Conservation (phyloP, 2,113 vertebrate genomes). For the Cyanocitta stelleri region DNA sequence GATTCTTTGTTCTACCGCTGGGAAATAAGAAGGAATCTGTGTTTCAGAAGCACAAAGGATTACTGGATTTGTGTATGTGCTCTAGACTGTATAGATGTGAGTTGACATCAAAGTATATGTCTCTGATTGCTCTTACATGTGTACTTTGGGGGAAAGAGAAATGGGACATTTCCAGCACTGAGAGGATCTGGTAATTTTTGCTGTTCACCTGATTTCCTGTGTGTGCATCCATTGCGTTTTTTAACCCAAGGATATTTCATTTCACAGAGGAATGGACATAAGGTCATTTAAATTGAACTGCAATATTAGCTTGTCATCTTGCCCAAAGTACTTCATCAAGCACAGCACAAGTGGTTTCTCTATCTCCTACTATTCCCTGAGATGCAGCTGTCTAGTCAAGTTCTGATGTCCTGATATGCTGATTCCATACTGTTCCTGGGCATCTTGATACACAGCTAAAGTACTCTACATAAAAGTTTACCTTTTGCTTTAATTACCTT, state of each 20-base stretch:
- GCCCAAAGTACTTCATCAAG: background rate
- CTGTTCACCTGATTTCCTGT: background rate
- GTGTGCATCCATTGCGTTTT: background rate
- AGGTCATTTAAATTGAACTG: background rate
- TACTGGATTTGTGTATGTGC: background rate
- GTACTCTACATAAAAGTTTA: background rate
- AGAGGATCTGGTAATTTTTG: background rate
- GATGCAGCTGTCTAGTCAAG: background rate
- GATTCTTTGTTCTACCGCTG: background rate
- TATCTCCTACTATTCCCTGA: background rate
- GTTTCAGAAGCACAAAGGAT: slow-evolving; percentile 6
- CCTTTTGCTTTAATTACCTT: background rate
- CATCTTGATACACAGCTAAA: background rate
- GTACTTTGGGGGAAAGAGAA: background rate
- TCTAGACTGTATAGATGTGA: background rate
- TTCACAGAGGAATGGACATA: background rate
- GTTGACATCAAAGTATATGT: background rate
- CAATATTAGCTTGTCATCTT: background rate
- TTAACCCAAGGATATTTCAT: background rate
- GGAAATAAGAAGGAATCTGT: slow-evolving; percentile 21
- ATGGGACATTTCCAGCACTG: background rate
- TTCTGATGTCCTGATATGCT: background rate
- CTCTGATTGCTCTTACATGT: background rate
- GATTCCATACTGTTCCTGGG: background rate
- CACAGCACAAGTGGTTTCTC: background rate